Evolutionary conservation across 2,113 vertebrate species (phyloP), one percentile per base, ranked within the genome.

Genomic region (Labrus mixtus): DNA sequence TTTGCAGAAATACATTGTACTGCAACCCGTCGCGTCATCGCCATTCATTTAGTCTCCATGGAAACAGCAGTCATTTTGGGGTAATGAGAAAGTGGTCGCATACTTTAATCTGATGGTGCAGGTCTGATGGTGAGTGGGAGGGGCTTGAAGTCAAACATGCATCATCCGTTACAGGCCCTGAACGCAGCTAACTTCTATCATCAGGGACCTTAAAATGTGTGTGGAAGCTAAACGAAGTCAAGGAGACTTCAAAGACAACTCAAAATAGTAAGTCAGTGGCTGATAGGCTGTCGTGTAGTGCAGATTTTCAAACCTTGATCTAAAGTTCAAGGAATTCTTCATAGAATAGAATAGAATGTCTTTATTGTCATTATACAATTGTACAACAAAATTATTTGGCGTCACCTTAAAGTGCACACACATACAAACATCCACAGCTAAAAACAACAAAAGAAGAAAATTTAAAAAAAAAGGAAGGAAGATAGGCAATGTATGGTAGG

Each of bases 1-100:
- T 77, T 83, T 93, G 87, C 91, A 93, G 91, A 76, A 90, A 79
- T 23, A 84, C 91, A 90, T 84, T 91, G 90, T 90, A 41, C 60
- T 80, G 68, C 65, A 60, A 41, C 54, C 70, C 72, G 36, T 67
- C 78, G 51, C 62, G 71, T 60, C 55, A 1, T 68, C 74, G 37
- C 13, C 41, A 59, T 61, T 77, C 54, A 85, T 84, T 80, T 39
- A n/a, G 45, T 79, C 65, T 87, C 67, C 64, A 55, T 80, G 57
- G 48, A 71, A 88, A 82, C 58, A 71, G 70, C 81, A 64, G 59
- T 60, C 74, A 82, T 84, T 91, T 87, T 66, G 54, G 53, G 3
- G 7, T 17, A 8, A 17, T 59, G 51, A 64, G 69, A 82, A 82
- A 48, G 10, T 8, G 0, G 43, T 43, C 37, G 50, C 36, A 79